Base-by-base conservation (phyloP, 2,888 invertebrate species). In the Ethmia dodecea region DNA sequence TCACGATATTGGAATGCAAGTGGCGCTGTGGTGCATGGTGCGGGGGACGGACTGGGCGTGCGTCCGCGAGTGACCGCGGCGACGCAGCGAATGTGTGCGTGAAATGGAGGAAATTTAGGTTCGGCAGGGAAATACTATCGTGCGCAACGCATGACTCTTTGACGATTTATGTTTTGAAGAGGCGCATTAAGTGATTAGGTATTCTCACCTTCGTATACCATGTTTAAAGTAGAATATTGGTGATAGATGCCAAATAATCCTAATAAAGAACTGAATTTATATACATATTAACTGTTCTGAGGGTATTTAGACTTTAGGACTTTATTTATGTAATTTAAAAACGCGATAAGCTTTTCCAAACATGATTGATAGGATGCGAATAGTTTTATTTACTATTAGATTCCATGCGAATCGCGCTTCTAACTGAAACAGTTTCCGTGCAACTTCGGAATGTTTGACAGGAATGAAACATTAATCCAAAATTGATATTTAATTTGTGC, bases 241-340 rank as follows among this genome's bases (percentile, higher is more conserved):
- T 83, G 78, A 83, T 81, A 81, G 72, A 86, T 81, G 86, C 84
- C 84, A 83, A 84, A 86, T 83, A 83, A 86, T 79, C 80, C 79
- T 84, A 80, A 78, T 84, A 84, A 84, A 86, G 84, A 86, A 84
- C 84, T 86, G 86, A 86, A 84, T 83, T 86, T 84, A 77, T 81
- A 86, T 80, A 78, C 74, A 76, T 78, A 80, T 78, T 81, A 79
- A 80, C 69, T 75, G 83, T 84, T 83, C 86, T 84, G 83, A 81
- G 83, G 81, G 83, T 84, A 81, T 81, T 73, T 83, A 80, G 77
- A 69, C 56, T 52, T 69, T 77, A 79, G 76, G 69, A 51, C 58
- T 28, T 77, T 71, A 74, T 80, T 80, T 80, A 66, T 66, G 59
- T 67, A 65, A 74, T 66, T 75, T 69, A 64, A 28, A 64, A 28